Evolutionary conservation across 2,113 vertebrate species (phyloP).

Genomic region (Charadrius vociferus): DNA sequence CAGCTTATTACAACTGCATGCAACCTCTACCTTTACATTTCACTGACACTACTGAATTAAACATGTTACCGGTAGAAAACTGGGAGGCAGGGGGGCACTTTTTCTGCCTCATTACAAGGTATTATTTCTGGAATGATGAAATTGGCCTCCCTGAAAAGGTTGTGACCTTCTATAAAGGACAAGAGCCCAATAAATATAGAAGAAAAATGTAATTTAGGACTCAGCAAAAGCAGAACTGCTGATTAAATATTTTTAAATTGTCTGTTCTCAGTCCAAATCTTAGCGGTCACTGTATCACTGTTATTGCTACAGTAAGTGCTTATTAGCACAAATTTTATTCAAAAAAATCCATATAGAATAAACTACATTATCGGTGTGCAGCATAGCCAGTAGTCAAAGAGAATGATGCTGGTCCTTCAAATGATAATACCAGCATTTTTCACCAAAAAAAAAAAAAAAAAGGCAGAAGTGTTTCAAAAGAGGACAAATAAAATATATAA

Average conservation of each 20-base stretch:
- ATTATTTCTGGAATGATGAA: not conserved
- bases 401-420: not conserved
- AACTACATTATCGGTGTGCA: not conserved
- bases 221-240: slow-evolving; percentile 35
- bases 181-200: not conserved
- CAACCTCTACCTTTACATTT: not conserved
- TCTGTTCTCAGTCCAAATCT: slow-evolving; percentile 1
- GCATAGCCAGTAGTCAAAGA: not conserved
- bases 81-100: not conserved
- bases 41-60: not conserved
- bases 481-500: not conserved
- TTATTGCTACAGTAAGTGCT: not conserved
- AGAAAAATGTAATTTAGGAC: not conserved
- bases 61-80: not conserved
- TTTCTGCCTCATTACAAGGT: not conserved
- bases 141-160: not conserved
- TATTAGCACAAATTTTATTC: not conserved
- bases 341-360: not conserved
- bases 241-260: slow-evolving; percentile 33
- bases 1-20: not conserved
- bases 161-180: not conserved
- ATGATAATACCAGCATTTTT: not conserved
- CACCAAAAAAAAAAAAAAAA: not conserved
- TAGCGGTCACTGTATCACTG: not conserved
- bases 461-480: not conserved